Evolutionary conservation across 2,888 invertebrate species (phyloP).

Genomic region (Maniola hyperantus): DNA sequence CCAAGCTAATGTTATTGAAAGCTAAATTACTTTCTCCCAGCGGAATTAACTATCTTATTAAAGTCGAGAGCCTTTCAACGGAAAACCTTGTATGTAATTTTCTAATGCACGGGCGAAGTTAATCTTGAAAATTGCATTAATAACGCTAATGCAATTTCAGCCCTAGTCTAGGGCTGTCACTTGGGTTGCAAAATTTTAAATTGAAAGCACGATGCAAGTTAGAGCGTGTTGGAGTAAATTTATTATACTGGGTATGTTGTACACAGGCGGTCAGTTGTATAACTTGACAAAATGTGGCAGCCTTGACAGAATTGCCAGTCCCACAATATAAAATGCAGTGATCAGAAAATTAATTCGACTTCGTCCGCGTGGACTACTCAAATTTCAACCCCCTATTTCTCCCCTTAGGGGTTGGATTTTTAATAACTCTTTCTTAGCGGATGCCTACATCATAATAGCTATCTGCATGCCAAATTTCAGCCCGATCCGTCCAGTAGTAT

Average conservation of each 20-base stretch:
- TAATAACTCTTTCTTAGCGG: no score
- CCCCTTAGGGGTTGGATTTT: no score
- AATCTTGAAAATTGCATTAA: slow-evolving; percentile 36
- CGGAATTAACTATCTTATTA: slow-evolving; percentile 12
- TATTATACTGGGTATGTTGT: no score
- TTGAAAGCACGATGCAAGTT: background rate
- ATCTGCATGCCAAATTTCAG: no score
- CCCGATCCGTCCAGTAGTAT: no score
- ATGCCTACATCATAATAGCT: no score
- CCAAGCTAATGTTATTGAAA: background rate
- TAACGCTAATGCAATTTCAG: slow-evolving; percentile 35
- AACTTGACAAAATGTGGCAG: no score
- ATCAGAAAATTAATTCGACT: no score
- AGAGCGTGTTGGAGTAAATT: background rate
- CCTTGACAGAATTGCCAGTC: slow-evolving; percentile 14
- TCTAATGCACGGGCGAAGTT: slow-evolving; percentile 21
- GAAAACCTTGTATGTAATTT: slow-evolving; percentile 19
- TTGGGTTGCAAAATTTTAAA: background rate
- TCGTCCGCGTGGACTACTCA: no score
- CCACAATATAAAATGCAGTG: slow-evolving; percentile 33
- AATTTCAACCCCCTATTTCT: no score
- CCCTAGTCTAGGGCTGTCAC: slow-evolving; percentile 14
- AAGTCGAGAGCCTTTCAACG: slow-evolving; percentile 14
- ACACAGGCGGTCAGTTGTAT: no score
- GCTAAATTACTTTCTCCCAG: slow-evolving; percentile 8